Evolutionary conservation across 1,140 invertebrate species (phyloP), one percentile per base, ranked within the genome.

Genomic region (Drosophila orena): DNA sequence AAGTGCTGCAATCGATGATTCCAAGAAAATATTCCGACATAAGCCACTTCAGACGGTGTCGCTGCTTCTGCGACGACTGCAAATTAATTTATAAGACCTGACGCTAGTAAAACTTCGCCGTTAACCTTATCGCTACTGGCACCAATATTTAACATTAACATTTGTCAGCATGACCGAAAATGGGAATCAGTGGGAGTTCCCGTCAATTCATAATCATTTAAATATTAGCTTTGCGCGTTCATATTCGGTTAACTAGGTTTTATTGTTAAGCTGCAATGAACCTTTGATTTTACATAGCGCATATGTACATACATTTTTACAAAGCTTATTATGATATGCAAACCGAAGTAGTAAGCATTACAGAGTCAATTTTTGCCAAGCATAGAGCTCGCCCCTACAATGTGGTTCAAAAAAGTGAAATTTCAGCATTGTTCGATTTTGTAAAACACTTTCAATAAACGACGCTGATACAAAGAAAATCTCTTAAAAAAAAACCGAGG

Each of bases 281-380:
- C 34, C 27, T 34, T 71, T 37, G 17, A 10, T 59, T 50, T 38
- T 72, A 71, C 65, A 72, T 59, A 58, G 37, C 30, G 57, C 27
- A 50, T 58, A 37, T 38, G 37, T 20, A 70, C 27, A 50, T 50
- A 37, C 38, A 72, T 50, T 72, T 37, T 10, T 52, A 59, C 30
- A 52, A n/a, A 42, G 30, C 38, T 58, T 11, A 35, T 20, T 37
- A 14, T n/a, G 24, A 38, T 49, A 50, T 49, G 34, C 11, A 65
- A 34, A 35, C 37, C 61, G 34, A 53, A 22, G 20, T n/a, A 22
- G 17, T 37, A 47, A 42, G 53, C 54, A 72, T 72, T 66, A 72
- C 69, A 72, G 69, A 72, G 38, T 42, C n/a, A 70, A 57, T 57
- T 71, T 70, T 57, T 14, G 43, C 15, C 37, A 35, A 24, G 34